These are phyloP conservation scores for Rhea americana DNA, from an alignment of 2,113 vertebrate species.

Conservation along the genomic window DNA sequence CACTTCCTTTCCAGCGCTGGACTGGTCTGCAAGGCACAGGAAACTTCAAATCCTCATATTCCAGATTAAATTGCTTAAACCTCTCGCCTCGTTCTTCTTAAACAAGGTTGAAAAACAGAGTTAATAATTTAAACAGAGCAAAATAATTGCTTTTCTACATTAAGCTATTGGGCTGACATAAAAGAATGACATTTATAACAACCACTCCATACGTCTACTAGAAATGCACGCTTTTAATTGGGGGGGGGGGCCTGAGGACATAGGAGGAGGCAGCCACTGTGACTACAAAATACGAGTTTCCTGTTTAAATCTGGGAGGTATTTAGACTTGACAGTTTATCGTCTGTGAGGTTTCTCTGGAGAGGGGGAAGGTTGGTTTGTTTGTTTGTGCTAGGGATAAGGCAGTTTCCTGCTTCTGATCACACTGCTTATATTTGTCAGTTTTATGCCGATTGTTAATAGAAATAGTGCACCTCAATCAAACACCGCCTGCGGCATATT, in stretches of 20 bases:
- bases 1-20: not conserved
- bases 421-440: not conserved
- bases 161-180: not conserved
- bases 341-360: not conserved
- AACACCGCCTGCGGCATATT: not conserved
- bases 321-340: constrained; percentile 17
- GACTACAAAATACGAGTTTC: constrained; percentile 29
- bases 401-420: not conserved
- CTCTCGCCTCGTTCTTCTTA: not conserved
- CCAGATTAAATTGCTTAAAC: not conserved
- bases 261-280: constrained; percentile 3
- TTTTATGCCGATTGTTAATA: not conserved
- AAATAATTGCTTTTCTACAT: not conserved
- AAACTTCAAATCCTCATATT: not conserved
- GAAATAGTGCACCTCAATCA: not conserved
- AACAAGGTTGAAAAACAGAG: not conserved
- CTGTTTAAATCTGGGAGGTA: constrained; percentile 43
- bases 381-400: constrained; percentile 14
- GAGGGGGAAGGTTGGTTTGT: not conserved
- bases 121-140: not conserved
- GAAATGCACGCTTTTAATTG: not conserved
- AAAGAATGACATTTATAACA: not conserved
- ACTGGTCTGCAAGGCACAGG: not conserved
- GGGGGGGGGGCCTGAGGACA: not conserved
- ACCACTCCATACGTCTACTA: fast-evolving